phyloP scores from a whole-genome alignment of 1,140 invertebrate genomes.

The Lepidostoma basale region DNA sequence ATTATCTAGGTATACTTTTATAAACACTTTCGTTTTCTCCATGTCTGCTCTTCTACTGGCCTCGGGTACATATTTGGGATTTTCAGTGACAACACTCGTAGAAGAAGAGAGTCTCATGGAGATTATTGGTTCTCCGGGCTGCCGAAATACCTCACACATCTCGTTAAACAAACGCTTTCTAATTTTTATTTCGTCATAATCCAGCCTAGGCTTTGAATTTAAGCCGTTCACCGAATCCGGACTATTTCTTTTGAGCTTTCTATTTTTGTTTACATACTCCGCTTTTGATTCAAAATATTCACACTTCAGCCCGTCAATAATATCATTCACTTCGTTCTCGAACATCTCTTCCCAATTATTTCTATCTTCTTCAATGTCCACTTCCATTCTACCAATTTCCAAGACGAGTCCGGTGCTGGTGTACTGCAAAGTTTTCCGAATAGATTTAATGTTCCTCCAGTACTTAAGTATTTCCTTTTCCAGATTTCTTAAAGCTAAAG shows the following conservation, averaged over 20 bases:
- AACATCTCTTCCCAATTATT: constrained; percentile 37
- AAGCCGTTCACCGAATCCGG: background rate
- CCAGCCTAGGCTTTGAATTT: constrained; percentile 33
- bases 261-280: constrained; percentile 35
- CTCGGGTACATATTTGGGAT: constrained; percentile 1
- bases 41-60: constrained; percentile 32
- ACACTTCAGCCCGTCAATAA: constrained; percentile 39
- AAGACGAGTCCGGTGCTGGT: constrained; percentile 33
- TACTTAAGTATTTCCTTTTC: constrained; percentile 29
- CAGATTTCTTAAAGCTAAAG: constrained; percentile 20
- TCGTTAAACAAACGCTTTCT: constrained; percentile 33
- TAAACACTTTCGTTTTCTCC: constrained; percentile 33
- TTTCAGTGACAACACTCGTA: constrained; percentile 22
- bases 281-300: constrained; percentile 32
- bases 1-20: constrained; percentile 37
- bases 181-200: constrained; percentile 37
- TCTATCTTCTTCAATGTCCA: constrained; percentile 30
- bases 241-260: constrained; percentile 14
- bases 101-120: constrained; percentile 30
- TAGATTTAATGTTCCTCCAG: constrained; percentile 41
- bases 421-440: constrained; percentile 28
- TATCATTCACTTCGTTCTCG: constrained; percentile 34
- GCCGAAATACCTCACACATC: constrained; percentile 27
- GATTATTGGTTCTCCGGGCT: constrained; percentile 37
- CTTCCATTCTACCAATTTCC: constrained; percentile 33